Conservation (phyloP, 2,888 invertebrate species). For the Leptinotarsa juncta region DNA sequence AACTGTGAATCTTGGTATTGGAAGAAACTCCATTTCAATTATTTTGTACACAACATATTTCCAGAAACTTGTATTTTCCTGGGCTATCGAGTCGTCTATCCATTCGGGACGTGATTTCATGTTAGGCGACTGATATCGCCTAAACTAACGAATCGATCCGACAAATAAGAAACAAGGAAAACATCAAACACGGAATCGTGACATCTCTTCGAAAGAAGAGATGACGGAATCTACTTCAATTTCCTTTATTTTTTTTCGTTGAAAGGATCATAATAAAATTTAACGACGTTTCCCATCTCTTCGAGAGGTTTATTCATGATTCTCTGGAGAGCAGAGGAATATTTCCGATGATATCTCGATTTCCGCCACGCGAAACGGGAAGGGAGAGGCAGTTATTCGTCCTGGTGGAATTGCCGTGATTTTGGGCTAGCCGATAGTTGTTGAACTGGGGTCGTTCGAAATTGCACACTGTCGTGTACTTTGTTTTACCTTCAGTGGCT, state of each 20-base stretch:
- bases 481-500: too few species aligned
- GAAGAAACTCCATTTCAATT: too few species aligned
- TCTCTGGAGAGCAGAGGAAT: conserved; percentile 43
- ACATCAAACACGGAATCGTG: conserved; percentile 1
- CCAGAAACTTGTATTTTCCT: background rate
- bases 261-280: conserved; percentile 47
- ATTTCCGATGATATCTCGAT: conserved; percentile 47
- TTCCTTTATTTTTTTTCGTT: conserved; percentile 31
- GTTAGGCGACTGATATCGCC: background rate
- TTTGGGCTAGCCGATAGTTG: background rate
- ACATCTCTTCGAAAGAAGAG: background rate
- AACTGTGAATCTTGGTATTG: too few species aligned
- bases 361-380: conserved; percentile 32
- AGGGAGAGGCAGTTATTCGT: too few species aligned
- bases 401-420: background rate
- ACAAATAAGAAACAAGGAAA: conserved; percentile 13
- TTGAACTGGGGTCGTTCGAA: background rate
- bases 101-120: too few species aligned
- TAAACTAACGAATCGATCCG: conserved; percentile 7
- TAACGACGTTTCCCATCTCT: conserved; percentile 44
- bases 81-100: background rate
- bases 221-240: conserved; percentile 24
- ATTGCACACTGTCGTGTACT: too few species aligned
- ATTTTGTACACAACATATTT: too few species aligned
- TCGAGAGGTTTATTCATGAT: conserved; percentile 45